Base-by-base conservation (phyloP, 2,888 invertebrate genomes). In the Apodemia mormo region DNA sequence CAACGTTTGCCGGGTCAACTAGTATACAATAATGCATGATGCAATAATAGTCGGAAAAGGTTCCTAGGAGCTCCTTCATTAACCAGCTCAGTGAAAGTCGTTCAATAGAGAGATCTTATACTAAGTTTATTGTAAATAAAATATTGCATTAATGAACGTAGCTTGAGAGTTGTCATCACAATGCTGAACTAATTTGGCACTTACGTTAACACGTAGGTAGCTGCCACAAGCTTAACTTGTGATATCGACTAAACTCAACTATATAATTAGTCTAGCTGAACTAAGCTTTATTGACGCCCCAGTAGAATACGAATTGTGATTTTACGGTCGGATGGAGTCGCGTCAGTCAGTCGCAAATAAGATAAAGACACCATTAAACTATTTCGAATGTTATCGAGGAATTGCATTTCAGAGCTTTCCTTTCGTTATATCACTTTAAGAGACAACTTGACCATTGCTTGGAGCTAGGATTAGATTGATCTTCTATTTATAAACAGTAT, bases 271-370 rank as follows among this genome's bases (percentile, higher is more conserved):
- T 58, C 58, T 30, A 58, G 2, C 58, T 58, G 29, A 58, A 14
- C 58, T 30, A 61, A 49, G 49, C 49, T 49, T 30, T 30, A 61
- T 61, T 12, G 33, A 61, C 61, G 61, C 14, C 61, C 61, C 30
- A 61, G 33, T 12, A 33, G 61, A 61, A 61, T 61, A 61, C 29
- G 61, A 61, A 30, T 61, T 33, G 61, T 30, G 61, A 61, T 61
- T 61, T 61, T 12, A 61, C 61, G 33, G 61, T 61, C 33, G 30
- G 33, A 61, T 30, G 61, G 30, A 33, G 33, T 12, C 61, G 61
- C 33, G 58, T 29, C 58, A 58, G 30, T 58, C 58, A 58, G n/a
- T 58, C 58, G 58, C 58, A 58, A 58, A 58, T 58, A 58, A 58
- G 58, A 58, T 58, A 58, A 58, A 58, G 58, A 29, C 30, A 30